Base-by-base conservation (phyloP, 2,888 invertebrate genomes). In the Dorcus parallelipipedus region DNA sequence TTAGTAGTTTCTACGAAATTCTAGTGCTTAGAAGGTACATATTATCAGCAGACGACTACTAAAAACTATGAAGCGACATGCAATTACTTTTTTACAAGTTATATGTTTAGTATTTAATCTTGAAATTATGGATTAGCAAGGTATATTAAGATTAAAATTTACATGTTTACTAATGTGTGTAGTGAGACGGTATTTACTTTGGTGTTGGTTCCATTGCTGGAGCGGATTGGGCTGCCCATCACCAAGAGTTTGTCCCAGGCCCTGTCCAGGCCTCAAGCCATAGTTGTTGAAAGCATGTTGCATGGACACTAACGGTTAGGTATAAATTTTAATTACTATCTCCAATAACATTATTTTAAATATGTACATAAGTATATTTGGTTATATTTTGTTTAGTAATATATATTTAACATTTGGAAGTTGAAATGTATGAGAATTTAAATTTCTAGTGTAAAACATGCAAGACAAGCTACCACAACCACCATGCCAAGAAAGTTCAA, bases 261-360 rank as follows among this genome's bases (percentile, higher is more conserved):
- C 71, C 69, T 75, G 75, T 71, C 75, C 72, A 64, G 77, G 74
- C 70, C 74, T 75, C 76, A 78, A 75, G 71, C 81, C 81, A 80
- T 81, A 81, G 82, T 81, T 80, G 79, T 80, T 78, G 82, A 79
- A 83, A 81, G 81, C 80, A 77, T 79, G 80, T 78, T 80, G 80
- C 80, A 81, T 79, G 77, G 79, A 74, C 78, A 80, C 80, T 80
- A 80, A 62, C 63, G 67, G 64, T 68, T 69, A 67, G 65, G 64
- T 56, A 59, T 59, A 59, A 56, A 55, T 54, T 52, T 49, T 43
- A 53, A 60, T 54, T 60, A 60, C 60, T 54, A 60, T 48, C 42
- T 58, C 53, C 52, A 57, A 51, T 45, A 45, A 57, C 49, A 47
- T 33, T 33, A 33, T 47, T 53, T 52, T 53, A 53, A 52, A 45